Evolutionary conservation across 2,888 invertebrate species (phyloP).

Genomic region (Sturmia bella): DNA sequence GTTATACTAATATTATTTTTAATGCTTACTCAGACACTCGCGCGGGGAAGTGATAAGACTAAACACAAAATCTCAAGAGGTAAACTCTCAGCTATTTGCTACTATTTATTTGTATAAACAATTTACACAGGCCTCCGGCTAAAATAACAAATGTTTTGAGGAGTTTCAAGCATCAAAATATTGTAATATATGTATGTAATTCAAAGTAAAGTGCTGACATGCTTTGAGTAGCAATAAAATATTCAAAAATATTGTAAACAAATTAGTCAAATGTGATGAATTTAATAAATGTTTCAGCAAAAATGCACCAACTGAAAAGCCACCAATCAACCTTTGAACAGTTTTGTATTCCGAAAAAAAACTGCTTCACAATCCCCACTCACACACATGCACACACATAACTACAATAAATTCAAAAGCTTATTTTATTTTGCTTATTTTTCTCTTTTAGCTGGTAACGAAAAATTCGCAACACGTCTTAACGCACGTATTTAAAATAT

Average conservation of each 20-base stretch:
- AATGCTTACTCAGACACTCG: too few relatives aligned
- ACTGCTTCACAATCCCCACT: background rate
- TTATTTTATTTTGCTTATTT: background rate
- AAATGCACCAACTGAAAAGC: too few relatives aligned
- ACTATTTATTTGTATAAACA: constrained; percentile 34
- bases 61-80: background rate
- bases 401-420: background rate
- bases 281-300: too few relatives aligned
- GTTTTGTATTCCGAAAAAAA: too few relatives aligned
- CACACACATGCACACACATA: background rate
- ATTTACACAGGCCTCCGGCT: constrained; percentile 5
- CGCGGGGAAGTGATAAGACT: background rate
- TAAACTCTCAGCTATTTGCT: background rate
- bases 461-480: constrained; percentile 39
- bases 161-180: background rate
- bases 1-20: too few relatives aligned
- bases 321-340: too few relatives aligned
- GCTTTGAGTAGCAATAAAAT: background rate
- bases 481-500: constrained; percentile 27
- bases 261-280: background rate
- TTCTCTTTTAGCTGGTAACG: background rate
- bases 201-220: background rate
- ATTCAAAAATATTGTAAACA: background rate
- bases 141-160: background rate
- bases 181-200: constrained; percentile 2